phyloP scores from a whole-genome alignment of 2,888 invertebrate genomes.

The Thera obeliscata region DNA sequence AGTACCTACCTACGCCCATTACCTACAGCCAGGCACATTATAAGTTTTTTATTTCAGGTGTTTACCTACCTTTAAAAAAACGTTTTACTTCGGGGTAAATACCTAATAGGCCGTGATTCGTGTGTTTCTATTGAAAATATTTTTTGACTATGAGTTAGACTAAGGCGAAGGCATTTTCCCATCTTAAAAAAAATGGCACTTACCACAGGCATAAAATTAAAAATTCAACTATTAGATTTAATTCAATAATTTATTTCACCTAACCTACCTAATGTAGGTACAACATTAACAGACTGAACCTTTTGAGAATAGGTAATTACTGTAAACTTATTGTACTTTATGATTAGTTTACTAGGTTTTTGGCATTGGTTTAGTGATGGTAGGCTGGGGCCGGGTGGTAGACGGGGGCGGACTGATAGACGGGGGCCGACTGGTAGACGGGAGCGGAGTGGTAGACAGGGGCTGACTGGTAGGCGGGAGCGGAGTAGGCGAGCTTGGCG shows the following conservation, averaged over 20 bases:
- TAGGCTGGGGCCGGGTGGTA: constrained; percentile 59
- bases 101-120: no score
- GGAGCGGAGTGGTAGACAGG: constrained; percentile 57
- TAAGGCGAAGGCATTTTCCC: no score
- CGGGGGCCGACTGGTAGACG: constrained; percentile 65
- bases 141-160: no score
- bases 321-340: constrained; percentile 43
- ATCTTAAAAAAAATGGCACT: no score
- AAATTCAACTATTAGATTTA: constrained; percentile 26
- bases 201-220: no score
- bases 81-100: no score
- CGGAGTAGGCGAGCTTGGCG: constrained; percentile 54
- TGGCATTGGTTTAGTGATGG: constrained; percentile 70
- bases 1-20: no score
- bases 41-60: no score
- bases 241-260: constrained; percentile 59
- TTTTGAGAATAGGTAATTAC: constrained; percentile 38
- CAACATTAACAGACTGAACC: constrained; percentile 27
- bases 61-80: no score
- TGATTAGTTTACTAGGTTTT: constrained; percentile 55
- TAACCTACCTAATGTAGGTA: constrained; percentile 49
- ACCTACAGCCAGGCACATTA: no score
- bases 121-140: no score
- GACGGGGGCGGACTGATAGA: constrained; percentile 54
- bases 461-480: constrained; percentile 57